phyloP scores from a whole-genome alignment of 2,888 invertebrate genomes.

The Yponomeuta malinellus region DNA sequence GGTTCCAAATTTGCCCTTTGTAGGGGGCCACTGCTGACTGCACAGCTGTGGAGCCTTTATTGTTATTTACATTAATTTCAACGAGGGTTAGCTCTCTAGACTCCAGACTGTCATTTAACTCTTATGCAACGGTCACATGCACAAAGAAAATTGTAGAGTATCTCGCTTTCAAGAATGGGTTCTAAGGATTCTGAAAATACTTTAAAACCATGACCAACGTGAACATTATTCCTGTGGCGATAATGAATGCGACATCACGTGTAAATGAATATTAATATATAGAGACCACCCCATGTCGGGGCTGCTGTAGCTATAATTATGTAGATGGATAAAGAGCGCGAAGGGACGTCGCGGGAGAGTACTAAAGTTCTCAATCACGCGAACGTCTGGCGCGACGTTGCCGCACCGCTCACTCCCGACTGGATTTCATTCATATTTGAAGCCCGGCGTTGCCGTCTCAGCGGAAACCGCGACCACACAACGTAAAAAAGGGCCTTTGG shows the following conservation, averaged over 20 bases:
- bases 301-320: slow-evolving; percentile 13
- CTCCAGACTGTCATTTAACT: background rate
- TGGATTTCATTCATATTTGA: slow-evolving; percentile 76
- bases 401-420: slow-evolving; percentile 63
- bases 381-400: slow-evolving; percentile 70
- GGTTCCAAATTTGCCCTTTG: slow-evolving; percentile 54
- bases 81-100: slow-evolving; percentile 1
- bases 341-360: slow-evolving; percentile 62
- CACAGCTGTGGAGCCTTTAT: slow-evolving; percentile 57
- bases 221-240: slow-evolving; percentile 22
- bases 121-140: background rate
- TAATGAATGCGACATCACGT: slow-evolving; percentile 26
- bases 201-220: slow-evolving; percentile 25
- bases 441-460: slow-evolving; percentile 72
- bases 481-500: slow-evolving; percentile 72
- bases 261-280: slow-evolving; percentile 16
- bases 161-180: background rate
- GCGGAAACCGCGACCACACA: slow-evolving; percentile 76
- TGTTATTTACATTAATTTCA: slow-evolving; percentile 16
- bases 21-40: slow-evolving; percentile 40
- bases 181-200: slow-evolving; percentile 16
- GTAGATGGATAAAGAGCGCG: slow-evolving; percentile 25
- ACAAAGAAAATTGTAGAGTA: background rate
- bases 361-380: slow-evolving; percentile 70
- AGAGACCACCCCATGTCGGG: slow-evolving; percentile 7